These are phyloP conservation scores for Craterocephalus amniculus DNA, from an alignment of 2,797 vertebrate species.

Conservation along the genomic window DNA sequence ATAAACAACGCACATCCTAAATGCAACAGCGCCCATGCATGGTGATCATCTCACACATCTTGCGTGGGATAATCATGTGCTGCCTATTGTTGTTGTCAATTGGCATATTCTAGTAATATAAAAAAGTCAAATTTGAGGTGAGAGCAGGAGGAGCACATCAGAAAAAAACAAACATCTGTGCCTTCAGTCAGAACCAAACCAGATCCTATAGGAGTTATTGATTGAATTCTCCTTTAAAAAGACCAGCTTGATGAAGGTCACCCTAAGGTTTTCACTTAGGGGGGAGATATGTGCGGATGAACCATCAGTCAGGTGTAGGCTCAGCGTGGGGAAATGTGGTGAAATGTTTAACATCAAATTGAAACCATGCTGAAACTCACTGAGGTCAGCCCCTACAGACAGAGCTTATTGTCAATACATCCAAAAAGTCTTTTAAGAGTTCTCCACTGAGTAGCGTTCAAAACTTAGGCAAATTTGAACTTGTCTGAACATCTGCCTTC, in stretches of 20 bases:
- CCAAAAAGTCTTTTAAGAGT: conserved; percentile 45
- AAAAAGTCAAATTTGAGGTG: conserved; percentile 3
- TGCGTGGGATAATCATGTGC: too few relatives aligned
- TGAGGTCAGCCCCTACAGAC: conserved; percentile 33
- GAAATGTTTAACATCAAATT: conserved; percentile 50
- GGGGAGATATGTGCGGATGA: conserved; percentile 64
- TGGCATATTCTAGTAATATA: too few relatives aligned
- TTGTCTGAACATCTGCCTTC: not conserved
- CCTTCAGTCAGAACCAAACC: conserved; percentile 43
- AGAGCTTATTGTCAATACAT: conserved; percentile 37
- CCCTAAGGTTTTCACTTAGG: conserved; percentile 59
- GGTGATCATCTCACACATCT: too few relatives aligned
- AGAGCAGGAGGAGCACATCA: conserved; percentile 8
- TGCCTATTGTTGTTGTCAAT: too few relatives aligned
- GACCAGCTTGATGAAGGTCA: conserved; percentile 64
- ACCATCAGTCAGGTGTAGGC: conserved; percentile 54
- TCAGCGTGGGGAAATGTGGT: conserved; percentile 40
- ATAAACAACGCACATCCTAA: not conserved
- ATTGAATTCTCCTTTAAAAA: conserved; percentile 73
- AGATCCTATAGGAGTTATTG: conserved; percentile 66
- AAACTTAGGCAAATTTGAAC: not conserved
- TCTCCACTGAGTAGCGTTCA: conserved; percentile 12
- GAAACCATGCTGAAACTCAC: conserved; percentile 59
- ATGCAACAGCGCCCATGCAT: too few relatives aligned
- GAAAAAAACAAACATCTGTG: conserved; percentile 23